phyloP scores from a whole-genome alignment of 2,888 invertebrate species.

The Plemyria rubiginata region DNA sequence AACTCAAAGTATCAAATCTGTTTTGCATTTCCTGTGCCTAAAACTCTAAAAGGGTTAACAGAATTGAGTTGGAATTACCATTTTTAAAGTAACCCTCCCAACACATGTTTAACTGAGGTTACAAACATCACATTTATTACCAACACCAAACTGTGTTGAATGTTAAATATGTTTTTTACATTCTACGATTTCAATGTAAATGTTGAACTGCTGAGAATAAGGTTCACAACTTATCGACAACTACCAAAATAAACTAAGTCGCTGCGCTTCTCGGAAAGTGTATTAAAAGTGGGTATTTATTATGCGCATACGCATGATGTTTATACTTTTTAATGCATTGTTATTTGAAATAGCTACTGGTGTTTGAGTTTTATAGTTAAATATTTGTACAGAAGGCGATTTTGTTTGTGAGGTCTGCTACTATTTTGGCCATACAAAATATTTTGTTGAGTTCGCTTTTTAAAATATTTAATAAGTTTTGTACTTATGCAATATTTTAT shows the following conservation, averaged over 20 bases:
- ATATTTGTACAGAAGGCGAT: slow-evolving; percentile 61
- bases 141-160: slow-evolving; percentile 48
- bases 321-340: slow-evolving; percentile 65
- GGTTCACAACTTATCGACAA: slow-evolving; percentile 22
- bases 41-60: slow-evolving; percentile 49
- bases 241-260: slow-evolving; percentile 46
- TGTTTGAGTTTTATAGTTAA: slow-evolving; percentile 60
- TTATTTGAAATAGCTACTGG: slow-evolving; percentile 64
- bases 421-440: slow-evolving; percentile 17
- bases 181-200: background rate
- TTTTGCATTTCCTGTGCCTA: background rate
- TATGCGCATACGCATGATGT: slow-evolving; percentile 57
- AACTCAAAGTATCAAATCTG: background rate
- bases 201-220: slow-evolving; percentile 16
- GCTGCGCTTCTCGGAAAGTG: slow-evolving; percentile 57
- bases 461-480: no score
- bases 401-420: slow-evolving; percentile 57
- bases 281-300: slow-evolving; percentile 62
- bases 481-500: no score
- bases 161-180: slow-evolving; percentile 36
- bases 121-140: slow-evolving; percentile 46
- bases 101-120: slow-evolving; percentile 44
- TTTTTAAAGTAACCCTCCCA: slow-evolving; percentile 46
- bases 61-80: slow-evolving; percentile 48
- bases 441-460: no score